phyloP scores from a whole-genome alignment of 2,888 invertebrate species.

The Hypolimnas misippus region DNA sequence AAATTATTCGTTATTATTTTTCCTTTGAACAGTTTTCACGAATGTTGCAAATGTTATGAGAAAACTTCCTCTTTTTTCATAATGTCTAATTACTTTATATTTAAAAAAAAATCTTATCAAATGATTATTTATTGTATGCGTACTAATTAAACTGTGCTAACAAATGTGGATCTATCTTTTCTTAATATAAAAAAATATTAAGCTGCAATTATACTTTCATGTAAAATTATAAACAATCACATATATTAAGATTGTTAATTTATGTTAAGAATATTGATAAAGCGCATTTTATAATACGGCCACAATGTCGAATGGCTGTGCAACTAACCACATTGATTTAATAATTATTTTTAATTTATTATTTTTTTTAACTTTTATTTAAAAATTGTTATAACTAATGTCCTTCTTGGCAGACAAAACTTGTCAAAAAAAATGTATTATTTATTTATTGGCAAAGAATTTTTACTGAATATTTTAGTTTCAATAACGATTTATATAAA shows the following conservation, averaged over 20 bases:
- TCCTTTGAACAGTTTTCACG: not conserved
- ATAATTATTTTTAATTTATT: slow-evolving; percentile 6
- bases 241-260: slow-evolving; percentile 5
- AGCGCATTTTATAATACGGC: slow-evolving; percentile 23
- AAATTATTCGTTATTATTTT: not conserved
- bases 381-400: too few species aligned
- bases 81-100: too few species aligned
- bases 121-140: not conserved
- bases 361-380: not conserved
- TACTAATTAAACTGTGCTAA: not conserved
- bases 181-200: too few species aligned
- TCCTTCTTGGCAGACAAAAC: too few species aligned
- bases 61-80: not conserved
- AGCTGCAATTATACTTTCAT: not conserved
- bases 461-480: not conserved
- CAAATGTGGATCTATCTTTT: not conserved
- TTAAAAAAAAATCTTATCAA: too few species aligned
- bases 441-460: not conserved
- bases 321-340: slow-evolving; percentile 10
- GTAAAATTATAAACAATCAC: not conserved
- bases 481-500: too few species aligned
- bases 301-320: slow-evolving; percentile 30
- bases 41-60: not conserved
- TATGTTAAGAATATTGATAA: slow-evolving; percentile 2
- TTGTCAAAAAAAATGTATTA: too few species aligned